Conservation (phyloP, 2,888 invertebrate genomes). For the Drosophila colorata region DNA sequence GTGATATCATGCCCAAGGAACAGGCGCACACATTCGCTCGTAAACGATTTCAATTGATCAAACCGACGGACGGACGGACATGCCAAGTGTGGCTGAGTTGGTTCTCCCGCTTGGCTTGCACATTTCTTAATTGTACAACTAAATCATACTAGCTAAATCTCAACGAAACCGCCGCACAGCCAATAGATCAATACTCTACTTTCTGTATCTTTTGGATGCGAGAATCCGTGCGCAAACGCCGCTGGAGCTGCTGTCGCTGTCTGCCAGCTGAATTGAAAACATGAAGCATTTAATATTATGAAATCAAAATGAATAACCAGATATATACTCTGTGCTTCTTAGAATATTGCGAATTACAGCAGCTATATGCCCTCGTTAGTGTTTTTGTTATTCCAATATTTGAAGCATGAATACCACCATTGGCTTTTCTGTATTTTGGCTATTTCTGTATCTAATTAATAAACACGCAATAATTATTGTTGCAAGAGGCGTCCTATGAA, state of each 20-base stretch:
- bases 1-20: conserved; percentile 47
- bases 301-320: conserved; percentile 46
- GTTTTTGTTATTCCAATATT: background rate
- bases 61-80: conserved; percentile 8
- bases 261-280: conserved; percentile 28
- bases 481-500: conserved; percentile 14
- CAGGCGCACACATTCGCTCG: conserved; percentile 6
- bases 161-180: conserved; percentile 61
- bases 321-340: conserved; percentile 6
- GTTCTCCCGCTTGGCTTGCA: conserved; percentile 1
- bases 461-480: conserved; percentile 37
- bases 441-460: conserved; percentile 37
- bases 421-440: conserved; percentile 1
- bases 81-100: conserved; percentile 1
- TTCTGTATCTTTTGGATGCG: conserved; percentile 24
- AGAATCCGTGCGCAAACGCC: conserved; percentile 9
- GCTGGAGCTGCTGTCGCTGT: conserved; percentile 14
- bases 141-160: conserved; percentile 71
- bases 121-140: conserved; percentile 59
- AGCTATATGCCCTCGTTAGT: background rate
- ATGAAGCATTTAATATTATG: conserved; percentile 34
- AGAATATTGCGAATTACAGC: conserved; percentile 10
- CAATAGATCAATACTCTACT: conserved; percentile 51
- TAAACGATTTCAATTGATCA: conserved; percentile 66
- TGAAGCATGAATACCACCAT: background rate